phyloP scores from a whole-genome alignment of 2,113 vertebrate species.

The Struthio camelus region DNA sequence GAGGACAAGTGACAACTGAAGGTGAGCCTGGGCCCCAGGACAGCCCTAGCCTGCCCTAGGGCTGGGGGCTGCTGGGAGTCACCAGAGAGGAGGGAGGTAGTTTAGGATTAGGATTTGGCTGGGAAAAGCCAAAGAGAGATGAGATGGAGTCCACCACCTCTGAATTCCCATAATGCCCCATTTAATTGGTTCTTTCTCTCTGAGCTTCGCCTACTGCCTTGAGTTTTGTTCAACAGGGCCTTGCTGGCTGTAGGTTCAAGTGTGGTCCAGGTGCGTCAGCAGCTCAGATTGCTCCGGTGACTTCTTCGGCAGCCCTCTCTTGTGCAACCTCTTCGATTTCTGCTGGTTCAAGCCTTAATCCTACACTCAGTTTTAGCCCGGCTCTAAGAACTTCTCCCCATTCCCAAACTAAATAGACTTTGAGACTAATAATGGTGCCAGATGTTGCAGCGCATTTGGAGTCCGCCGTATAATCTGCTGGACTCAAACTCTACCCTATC shows the following conservation, averaged over 20 bases:
- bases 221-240: background rate
- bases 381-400: background rate
- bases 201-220: background rate
- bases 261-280: background rate
- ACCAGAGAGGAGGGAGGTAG: background rate
- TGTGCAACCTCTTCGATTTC: background rate
- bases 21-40: background rate
- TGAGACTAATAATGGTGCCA: background rate
- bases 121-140: background rate
- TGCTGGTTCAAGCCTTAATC: background rate
- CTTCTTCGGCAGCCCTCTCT: background rate
- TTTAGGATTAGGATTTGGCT: background rate
- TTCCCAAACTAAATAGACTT: background rate
- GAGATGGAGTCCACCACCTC: background rate
- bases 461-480: background rate
- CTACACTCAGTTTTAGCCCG: background rate
- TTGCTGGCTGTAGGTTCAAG: background rate
- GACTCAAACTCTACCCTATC: background rate
- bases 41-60: background rate
- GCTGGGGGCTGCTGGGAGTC: background rate
- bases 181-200: background rate
- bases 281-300: background rate
- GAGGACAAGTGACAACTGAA: background rate
- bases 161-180: background rate
- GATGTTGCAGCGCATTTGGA: background rate